Conservation (phyloP, 2,888 invertebrate species). For the Synanthedon andrenaeformis region DNA sequence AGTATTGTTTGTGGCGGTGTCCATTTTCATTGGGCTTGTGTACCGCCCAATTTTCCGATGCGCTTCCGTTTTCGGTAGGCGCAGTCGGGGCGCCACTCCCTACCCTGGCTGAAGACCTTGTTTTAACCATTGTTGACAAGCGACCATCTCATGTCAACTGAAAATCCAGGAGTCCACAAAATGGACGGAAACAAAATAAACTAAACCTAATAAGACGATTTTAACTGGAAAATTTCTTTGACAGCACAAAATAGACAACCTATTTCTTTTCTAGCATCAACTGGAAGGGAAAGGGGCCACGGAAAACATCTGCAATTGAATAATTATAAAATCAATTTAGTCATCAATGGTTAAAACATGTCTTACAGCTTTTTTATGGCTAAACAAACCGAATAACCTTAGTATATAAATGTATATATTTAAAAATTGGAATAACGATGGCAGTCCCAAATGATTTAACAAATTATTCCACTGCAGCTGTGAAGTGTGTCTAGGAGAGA, state of each 20-base stretch:
- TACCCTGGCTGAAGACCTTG: conserved; percentile 69
- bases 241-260: conserved; percentile 32
- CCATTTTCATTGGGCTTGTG: conserved; percentile 56
- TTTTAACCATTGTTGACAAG: conserved; percentile 70
- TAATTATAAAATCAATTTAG: conserved; percentile 54
- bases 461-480: conserved; percentile 69
- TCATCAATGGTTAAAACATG: conserved; percentile 71
- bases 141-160: conserved; percentile 68
- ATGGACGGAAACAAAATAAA: conserved; percentile 46
- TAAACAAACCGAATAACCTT: conserved; percentile 47
- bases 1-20: conserved; percentile 50
- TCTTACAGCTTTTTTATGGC: conserved; percentile 56
- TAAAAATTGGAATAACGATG: conserved; percentile 40
- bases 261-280: conserved; percentile 59
- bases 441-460: conserved; percentile 43
- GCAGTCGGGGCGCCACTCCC: conserved; percentile 50
- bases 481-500: conserved; percentile 59
- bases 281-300: conserved; percentile 40
- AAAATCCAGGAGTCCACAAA: conserved; percentile 60
- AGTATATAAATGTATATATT: conserved; percentile 20
- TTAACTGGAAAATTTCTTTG: conserved; percentile 63
- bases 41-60: conserved; percentile 56
- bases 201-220: conserved; percentile 31
- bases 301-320: conserved; percentile 62
- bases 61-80: conserved; percentile 55